Conservation (phyloP, 2,888 invertebrate genomes). For the Cephus pygmeus region DNA sequence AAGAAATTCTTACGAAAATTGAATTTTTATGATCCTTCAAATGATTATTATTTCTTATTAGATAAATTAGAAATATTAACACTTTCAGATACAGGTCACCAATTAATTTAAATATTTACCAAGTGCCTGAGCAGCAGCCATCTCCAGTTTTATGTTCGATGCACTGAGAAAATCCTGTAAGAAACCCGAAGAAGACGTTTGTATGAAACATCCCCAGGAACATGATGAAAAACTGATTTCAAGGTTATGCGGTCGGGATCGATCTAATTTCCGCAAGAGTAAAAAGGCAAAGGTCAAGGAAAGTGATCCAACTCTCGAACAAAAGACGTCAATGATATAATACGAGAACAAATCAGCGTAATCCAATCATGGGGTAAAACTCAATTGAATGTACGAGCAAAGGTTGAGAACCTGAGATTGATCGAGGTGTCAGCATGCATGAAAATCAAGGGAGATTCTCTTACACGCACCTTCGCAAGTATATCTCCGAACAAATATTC, state of each 20-base stretch:
- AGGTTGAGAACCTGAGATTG: slow-evolving; percentile 42
- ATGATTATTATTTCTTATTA: background rate
- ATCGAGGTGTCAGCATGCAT: slow-evolving; percentile 29
- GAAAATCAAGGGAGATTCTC: slow-evolving; percentile 1
- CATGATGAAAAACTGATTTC: slow-evolving; percentile 28
- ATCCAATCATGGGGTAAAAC: slow-evolving; percentile 35
- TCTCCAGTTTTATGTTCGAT: slow-evolving; percentile 9
- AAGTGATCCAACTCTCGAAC: background rate
- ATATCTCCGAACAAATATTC: background rate
- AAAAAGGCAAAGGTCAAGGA: background rate
- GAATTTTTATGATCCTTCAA: background rate
- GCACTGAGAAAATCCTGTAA: background rate
- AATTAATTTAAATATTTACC: slow-evolving; percentile 12
- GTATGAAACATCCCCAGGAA: background rate
- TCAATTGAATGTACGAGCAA: slow-evolving; percentile 34
- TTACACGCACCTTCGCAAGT: slow-evolving; percentile 8
- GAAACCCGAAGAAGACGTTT: slow-evolving; percentile 14
- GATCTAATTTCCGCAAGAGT: slow-evolving; percentile 18
- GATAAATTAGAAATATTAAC: background rate
- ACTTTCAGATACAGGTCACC: background rate
- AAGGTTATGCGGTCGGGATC: slow-evolving; percentile 43
- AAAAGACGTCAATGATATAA: background rate
- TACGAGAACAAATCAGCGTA: slow-evolving; percentile 29
- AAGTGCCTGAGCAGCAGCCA: slow-evolving; percentile 22
- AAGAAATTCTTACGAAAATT: background rate